Evolutionary conservation across 2,888 invertebrate genomes (phyloP).

Genomic region (Panzeria rudis): DNA sequence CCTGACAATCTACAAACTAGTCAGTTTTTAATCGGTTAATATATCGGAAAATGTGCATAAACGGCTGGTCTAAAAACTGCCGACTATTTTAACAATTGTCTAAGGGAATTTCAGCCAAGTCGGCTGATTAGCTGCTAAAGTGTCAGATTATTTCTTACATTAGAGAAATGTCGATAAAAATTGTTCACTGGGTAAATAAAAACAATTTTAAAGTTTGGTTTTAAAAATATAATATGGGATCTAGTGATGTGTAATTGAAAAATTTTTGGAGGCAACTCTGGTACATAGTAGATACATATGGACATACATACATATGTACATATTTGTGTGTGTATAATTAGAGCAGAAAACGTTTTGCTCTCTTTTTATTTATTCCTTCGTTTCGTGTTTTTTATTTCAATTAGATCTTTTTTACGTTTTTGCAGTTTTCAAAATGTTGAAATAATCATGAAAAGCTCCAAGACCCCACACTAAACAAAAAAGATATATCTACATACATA

Average conservation of each 20-base stretch:
- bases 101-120: too few relatives aligned
- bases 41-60: too few relatives aligned
- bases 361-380: conserved; percentile 34
- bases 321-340: background rate
- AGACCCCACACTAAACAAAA: conserved; percentile 12
- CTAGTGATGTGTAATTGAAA: background rate
- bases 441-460: conserved; percentile 2
- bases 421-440: conserved; percentile 23
- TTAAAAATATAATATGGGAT: background rate
- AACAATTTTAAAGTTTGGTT: too few relatives aligned
- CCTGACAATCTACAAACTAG: too few relatives aligned
- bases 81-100: too few relatives aligned
- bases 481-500: background rate
- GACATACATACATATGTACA: background rate
- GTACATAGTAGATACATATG: background rate
- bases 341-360: conserved; percentile 42
- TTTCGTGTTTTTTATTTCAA: conserved; percentile 30
- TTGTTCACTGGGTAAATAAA: too few relatives aligned
- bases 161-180: too few relatives aligned
- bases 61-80: too few relatives aligned
- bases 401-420: conserved; percentile 18
- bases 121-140: too few relatives aligned
- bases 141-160: too few relatives aligned
- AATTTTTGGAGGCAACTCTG: background rate
- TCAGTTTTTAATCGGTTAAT: too few relatives aligned